A percentile compares a stretch with the other conserved stretches of the same genome.
These are phyloP conservation scores for Microcebus tavaratra DNA, from an alignment of 2,113 vertebrate species.

Conservation along the genomic window DNA sequence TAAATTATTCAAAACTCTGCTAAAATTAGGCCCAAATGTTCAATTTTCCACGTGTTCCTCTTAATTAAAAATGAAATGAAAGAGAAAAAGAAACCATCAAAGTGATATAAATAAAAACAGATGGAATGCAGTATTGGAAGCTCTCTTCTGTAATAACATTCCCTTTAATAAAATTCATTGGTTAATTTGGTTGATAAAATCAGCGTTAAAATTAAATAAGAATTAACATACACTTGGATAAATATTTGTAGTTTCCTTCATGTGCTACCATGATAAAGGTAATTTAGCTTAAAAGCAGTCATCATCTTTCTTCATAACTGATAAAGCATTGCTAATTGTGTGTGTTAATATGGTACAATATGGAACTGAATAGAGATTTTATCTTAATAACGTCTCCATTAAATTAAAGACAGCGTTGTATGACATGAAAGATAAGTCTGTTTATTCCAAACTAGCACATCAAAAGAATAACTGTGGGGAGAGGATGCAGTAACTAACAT, in stretches of 20 bases:
- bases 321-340: conserved; percentile 83
- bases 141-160: conserved; percentile 53
- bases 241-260: conserved; percentile 79
- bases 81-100: conserved; percentile 71
- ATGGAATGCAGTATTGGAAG: conserved; percentile 64
- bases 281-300: conserved; percentile 78
- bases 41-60: conserved; percentile 73
- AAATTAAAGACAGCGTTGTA: conserved; percentile 81
- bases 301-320: conserved; percentile 82
- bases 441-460: conserved; percentile 78
- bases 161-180: conserved; percentile 74
- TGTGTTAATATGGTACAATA: conserved; percentile 83
- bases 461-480: conserved; percentile 67
- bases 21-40: conserved; percentile 74
- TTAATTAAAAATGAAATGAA: conserved; percentile 78
- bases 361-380: conserved; percentile 82
- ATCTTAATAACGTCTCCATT: conserved; percentile 86
- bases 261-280: conserved; percentile 75
- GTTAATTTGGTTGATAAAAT: conserved; percentile 76
- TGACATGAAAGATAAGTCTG: conserved; percentile 79
- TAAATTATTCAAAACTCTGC: conserved; percentile 68
- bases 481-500: conserved; percentile 51
- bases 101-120: conserved; percentile 78
- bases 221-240: conserved; percentile 80
- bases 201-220: conserved; percentile 76